A percentile compares a stretch with the other conserved stretches of the same genome.
Evolutionary conservation across 2,888 invertebrate genomes (phyloP).

Genomic region (Cremastinae sp.): DNA sequence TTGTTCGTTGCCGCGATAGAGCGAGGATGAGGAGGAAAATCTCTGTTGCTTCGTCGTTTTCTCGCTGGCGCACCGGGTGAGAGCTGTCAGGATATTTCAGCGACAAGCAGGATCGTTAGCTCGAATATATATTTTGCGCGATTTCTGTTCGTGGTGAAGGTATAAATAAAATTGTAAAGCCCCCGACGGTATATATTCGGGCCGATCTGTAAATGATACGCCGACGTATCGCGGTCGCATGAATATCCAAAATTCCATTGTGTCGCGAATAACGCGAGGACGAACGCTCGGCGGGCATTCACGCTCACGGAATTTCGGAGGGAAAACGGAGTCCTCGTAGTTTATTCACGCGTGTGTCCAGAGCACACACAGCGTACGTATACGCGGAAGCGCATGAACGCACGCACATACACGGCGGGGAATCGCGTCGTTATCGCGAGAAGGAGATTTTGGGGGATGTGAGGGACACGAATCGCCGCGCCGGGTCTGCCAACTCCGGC

Average conservation of each 20-base stretch:
- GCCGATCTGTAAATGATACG: too few species aligned
- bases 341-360: conserved; percentile 49
- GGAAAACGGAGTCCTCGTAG: conserved; percentile 17
- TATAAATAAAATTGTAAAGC: too few species aligned
- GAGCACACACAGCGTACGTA: conserved; percentile 1
- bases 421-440: not conserved
- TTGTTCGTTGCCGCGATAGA: not conserved
- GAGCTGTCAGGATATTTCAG: not conserved
- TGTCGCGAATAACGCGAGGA: too few species aligned
- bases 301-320: conserved; percentile 19
- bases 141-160: too few species aligned
- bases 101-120: too few species aligned
- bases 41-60: conserved; percentile 37
- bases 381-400: not conserved
- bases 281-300: not conserved
- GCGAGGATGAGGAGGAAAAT: conserved; percentile 43
- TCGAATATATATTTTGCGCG: too few species aligned
- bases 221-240: too few species aligned
- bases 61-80: conserved; percentile 32
- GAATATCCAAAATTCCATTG: too few species aligned
- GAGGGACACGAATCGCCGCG: conserved; percentile 37
- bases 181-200: too few species aligned
- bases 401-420: conserved; percentile 6
- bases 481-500: conserved; percentile 9
- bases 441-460: conserved; percentile 29